Percentiles rank a stretch among this genome's conserved stretches.
Evolutionary conservation across 35 echinoderm and acorn worm species (phyloP).

Genomic region (Ptychodera flava): DNA sequence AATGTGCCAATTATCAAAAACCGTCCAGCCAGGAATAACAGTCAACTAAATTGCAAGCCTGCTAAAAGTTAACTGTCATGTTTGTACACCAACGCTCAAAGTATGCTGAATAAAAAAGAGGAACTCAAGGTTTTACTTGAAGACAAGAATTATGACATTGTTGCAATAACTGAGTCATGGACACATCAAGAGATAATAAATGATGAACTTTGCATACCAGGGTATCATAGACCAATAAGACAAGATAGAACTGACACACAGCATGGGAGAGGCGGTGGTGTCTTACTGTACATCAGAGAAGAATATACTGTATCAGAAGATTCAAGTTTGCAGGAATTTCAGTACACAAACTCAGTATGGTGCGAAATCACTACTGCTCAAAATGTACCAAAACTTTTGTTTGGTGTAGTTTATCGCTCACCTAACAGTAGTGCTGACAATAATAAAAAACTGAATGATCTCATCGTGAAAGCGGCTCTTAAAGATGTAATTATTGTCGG

Average conservation of each 20-base stretch:
- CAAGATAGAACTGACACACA: slow-evolving; percentile 14
- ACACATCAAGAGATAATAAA: slow-evolving; percentile 6
- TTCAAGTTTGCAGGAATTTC: neutral
- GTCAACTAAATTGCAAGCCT: neutral
- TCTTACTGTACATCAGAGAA: slow-evolving; percentile 26
- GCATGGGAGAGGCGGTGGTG: slow-evolving; percentile 16
- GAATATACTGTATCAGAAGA: neutral
- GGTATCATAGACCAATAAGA: slow-evolving; percentile 13
- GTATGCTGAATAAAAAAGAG: slow-evolving; percentile 24
- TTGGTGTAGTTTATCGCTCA: neutral
- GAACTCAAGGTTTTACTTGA: slow-evolving; percentile 13
- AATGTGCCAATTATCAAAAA: slow-evolving; percentile 6
- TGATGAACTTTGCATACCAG: slow-evolving; percentile 29
- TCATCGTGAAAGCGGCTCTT: neutral
- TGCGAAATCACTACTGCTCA: slow-evolving; percentile 15
- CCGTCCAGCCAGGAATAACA: neutral
- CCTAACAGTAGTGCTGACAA: neutral
- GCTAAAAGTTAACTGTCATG: slow-evolving; percentile 29
- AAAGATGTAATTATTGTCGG: neutral
- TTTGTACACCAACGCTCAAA: slow-evolving; percentile 29
- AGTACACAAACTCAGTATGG: slow-evolving; percentile 29
- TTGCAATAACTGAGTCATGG: slow-evolving; percentile 40
- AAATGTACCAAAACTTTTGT: neutral
- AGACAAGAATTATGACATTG: slow-evolving; percentile 31
- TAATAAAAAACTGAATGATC: neutral